Conservation (phyloP, 2,888 invertebrate species). For the Dynastes tityus region DNA sequence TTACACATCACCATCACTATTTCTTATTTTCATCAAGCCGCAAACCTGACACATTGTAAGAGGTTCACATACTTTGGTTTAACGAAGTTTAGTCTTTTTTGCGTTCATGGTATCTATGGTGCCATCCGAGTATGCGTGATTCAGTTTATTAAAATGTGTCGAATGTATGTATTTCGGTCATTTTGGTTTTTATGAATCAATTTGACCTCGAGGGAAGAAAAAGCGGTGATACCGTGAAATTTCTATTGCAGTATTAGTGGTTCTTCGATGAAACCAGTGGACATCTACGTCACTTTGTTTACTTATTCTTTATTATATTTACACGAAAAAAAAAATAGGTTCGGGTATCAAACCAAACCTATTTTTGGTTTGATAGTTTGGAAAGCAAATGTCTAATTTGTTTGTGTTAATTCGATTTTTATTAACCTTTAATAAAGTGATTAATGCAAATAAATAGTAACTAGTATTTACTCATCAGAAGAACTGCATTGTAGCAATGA, state of each 20-base stretch:
- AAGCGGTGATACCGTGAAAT: not conserved
- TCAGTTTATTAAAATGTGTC: conserved; percentile 28
- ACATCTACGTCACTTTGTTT: not conserved
- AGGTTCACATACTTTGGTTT: conserved; percentile 21
- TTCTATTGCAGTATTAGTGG: conserved; percentile 1
- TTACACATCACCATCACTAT: conserved; percentile 33
- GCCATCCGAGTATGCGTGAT: not conserved
- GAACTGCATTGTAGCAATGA: too few relatives aligned
- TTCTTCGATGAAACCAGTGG: not conserved
- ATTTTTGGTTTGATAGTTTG: too few relatives aligned
- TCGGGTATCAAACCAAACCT: too few relatives aligned
- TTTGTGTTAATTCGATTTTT: not conserved
- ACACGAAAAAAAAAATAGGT: not conserved
- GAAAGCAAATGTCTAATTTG: not conserved
- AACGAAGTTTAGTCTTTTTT: conserved; percentile 4
- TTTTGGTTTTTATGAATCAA: conserved; percentile 35
- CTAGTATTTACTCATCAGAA: too few relatives aligned
- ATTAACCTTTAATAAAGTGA: too few relatives aligned
- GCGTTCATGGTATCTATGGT: not conserved
- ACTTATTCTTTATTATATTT: not conserved
- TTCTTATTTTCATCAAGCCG: conserved; percentile 9
- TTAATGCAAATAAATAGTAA: too few relatives aligned
- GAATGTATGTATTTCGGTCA: not conserved
- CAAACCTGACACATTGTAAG: not conserved
- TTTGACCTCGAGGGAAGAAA: not conserved